These are phyloP conservation scores for Chironomus striatipennis DNA, from an alignment of 1,140 invertebrate species.

Conservation along the genomic window DNA sequence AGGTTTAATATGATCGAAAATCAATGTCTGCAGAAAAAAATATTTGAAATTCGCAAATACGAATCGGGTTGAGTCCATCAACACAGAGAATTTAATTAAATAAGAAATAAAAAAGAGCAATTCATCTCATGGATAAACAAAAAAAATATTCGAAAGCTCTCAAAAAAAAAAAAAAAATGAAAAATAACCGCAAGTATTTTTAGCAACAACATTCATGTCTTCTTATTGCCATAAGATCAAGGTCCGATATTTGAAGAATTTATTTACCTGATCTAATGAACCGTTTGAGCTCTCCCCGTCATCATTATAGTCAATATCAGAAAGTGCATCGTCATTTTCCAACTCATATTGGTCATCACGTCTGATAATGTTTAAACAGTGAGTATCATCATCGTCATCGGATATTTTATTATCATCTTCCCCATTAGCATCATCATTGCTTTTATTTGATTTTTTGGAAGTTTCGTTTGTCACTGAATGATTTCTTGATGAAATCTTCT, in stretches of 20 bases:
- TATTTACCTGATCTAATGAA: not conserved
- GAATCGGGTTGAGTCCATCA: no score
- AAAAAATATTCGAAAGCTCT: no score
- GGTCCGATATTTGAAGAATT: not conserved
- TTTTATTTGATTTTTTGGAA: not conserved
- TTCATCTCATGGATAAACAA: no score
- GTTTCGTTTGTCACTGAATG: not conserved
- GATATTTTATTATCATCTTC: not conserved
- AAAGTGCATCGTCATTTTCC: not conserved
- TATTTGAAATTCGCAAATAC: no score
- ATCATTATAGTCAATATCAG: slow-evolving; percentile 15
- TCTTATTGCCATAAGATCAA: no score
- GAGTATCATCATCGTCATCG: not conserved
- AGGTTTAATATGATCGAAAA: no score
- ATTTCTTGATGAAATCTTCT: not conserved
- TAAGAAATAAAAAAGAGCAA: no score
- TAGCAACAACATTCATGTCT: no score
- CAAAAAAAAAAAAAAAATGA: no score
- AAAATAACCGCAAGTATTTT: no score
- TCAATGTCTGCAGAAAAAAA: no score
- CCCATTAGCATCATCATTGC: not conserved
- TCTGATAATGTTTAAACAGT: not conserved
- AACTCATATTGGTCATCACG: slow-evolving; percentile 3
- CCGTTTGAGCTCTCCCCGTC: not conserved
- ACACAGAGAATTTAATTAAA: no score